Percentiles rank a stretch among this genome's conserved stretches.
Conservation (phyloP, 2,888 invertebrate genomes). For the Cryptus armator region DNA sequence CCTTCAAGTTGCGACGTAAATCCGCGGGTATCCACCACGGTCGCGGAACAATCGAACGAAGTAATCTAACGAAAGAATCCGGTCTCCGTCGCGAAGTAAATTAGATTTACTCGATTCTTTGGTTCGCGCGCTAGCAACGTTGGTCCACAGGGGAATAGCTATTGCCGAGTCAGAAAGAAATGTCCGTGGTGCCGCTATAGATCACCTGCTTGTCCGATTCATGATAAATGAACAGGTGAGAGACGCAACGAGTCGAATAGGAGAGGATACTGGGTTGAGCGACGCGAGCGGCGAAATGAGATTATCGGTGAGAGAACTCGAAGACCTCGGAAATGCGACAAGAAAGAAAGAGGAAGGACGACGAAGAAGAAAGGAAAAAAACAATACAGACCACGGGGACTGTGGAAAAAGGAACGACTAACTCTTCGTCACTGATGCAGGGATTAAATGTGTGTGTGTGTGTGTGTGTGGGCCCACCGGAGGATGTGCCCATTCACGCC, state of each 20-base stretch:
- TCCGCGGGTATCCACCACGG: neutral
- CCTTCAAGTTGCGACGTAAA: neutral
- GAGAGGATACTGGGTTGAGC: constrained; percentile 8
- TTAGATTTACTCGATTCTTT: neutral
- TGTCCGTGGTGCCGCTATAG: constrained; percentile 22
- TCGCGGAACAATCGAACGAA: neutral
- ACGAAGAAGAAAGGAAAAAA: constrained; percentile 15
- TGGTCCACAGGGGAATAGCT: neutral
- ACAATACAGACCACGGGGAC: neutral
- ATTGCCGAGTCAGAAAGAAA: neutral
- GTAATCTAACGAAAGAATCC: neutral
- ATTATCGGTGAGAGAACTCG: constrained; percentile 58
- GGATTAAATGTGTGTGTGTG: constrained; percentile 6
- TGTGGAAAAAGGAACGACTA: constrained; percentile 47
- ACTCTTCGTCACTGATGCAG: constrained; percentile 8
- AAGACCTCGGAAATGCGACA: constrained; percentile 22
- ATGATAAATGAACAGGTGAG: constrained; percentile 59
- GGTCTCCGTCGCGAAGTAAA: neutral
- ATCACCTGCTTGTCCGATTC: constrained; percentile 52
- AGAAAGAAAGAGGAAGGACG: constrained; percentile 11
- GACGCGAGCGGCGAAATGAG: constrained; percentile 59
- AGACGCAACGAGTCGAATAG: constrained; percentile 4
- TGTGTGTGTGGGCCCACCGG: constrained; percentile 32
- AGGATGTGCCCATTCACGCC: constrained; percentile 68
- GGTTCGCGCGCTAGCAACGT: neutral